Percentiles rank a stretch among this genome's conserved stretches.
Evolutionary conservation across 2,888 invertebrate species (phyloP).

Genomic region (Machimus atricapillus): DNA sequence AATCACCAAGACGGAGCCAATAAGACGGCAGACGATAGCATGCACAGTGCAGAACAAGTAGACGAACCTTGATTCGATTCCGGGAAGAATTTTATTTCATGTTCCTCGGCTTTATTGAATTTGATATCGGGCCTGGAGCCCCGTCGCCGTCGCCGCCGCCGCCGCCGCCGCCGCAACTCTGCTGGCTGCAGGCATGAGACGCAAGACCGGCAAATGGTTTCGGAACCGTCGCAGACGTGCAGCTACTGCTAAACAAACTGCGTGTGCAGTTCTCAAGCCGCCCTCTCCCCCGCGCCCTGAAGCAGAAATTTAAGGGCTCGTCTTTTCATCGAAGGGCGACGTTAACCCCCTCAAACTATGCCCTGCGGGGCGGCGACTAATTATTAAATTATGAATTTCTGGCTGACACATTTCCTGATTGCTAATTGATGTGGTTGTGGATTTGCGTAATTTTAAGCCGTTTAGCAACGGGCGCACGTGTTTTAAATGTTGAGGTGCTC

Average conservation of each 20-base stretch:
- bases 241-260: background rate
- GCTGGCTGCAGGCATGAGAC: background rate
- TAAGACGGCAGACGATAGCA: background rate
- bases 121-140: background rate
- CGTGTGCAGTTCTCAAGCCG: background rate
- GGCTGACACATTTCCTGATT: conserved; percentile 36
- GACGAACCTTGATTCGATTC: conserved; percentile 17
- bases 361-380: background rate
- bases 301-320: background rate
- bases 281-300: background rate
- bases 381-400: conserved; percentile 37
- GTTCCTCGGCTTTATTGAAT: conserved; percentile 18
- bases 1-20: conserved; percentile 18
- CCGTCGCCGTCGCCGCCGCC: no score
- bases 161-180: background rate
- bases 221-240: background rate
- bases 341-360: background rate
- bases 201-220: background rate
- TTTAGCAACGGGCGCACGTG: conserved; percentile 25
- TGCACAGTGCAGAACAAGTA: background rate
- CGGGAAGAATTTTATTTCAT: conserved; percentile 22
- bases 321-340: background rate
- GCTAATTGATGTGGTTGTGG: conserved; percentile 35
- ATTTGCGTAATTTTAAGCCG: conserved; percentile 34
- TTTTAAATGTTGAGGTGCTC: background rate